Conservation (phyloP, 2,888 invertebrate genomes). For the Agrotis exclamationis region DNA sequence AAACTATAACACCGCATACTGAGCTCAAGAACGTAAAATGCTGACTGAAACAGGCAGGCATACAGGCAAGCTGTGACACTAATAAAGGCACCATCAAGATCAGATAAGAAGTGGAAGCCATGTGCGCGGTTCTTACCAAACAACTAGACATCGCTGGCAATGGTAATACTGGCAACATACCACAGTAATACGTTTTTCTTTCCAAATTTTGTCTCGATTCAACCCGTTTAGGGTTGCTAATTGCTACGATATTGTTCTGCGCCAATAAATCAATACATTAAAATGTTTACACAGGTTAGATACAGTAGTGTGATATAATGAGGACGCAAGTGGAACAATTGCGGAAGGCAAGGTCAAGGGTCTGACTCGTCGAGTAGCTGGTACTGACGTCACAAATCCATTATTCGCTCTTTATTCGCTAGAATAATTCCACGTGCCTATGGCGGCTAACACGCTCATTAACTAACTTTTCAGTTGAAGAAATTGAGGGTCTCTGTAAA, state of each 20-base stretch:
- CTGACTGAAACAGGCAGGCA: too few species aligned
- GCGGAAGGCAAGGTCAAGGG: constrained; percentile 46
- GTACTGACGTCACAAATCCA: constrained; percentile 31
- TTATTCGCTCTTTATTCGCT: constrained; percentile 15
- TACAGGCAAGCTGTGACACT: too few species aligned
- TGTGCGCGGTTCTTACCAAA: too few species aligned
- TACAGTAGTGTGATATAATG: constrained; percentile 5
- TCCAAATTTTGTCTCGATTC: too few species aligned
- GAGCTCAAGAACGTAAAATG: too few species aligned
- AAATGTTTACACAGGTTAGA: constrained; percentile 8
- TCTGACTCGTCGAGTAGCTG: constrained; percentile 16
- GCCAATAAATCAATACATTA: constrained; percentile 15
- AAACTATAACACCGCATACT: too few species aligned
- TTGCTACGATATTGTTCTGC: constrained; percentile 9
- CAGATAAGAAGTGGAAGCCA: too few species aligned
- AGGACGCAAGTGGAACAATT: constrained; percentile 22
- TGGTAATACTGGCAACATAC: too few species aligned
- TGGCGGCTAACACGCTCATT: constrained; percentile 3
- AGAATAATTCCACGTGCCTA: neutral
- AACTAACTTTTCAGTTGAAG: neutral
- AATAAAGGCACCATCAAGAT: too few species aligned
- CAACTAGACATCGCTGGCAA: too few species aligned
- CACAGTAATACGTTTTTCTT: too few species aligned
- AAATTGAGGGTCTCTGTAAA: neutral
- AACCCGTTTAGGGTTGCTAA: neutral